phyloP scores from a whole-genome alignment of 2,888 invertebrate species.

The Anthophora plumipes region DNA sequence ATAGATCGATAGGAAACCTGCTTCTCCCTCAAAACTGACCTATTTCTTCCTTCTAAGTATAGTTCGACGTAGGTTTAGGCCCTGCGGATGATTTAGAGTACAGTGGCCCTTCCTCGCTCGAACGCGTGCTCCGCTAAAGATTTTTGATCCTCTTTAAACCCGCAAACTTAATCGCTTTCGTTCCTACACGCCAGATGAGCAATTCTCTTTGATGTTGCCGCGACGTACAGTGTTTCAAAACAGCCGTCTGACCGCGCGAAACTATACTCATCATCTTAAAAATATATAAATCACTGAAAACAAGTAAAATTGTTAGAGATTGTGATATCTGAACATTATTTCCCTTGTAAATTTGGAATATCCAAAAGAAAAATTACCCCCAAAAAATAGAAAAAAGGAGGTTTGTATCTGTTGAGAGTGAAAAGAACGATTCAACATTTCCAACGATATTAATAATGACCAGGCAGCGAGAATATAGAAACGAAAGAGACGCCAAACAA shows the following conservation, averaged over 20 bases:
- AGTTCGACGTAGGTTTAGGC: conserved; percentile 16
- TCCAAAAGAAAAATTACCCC: no score
- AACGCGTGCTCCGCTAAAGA: conserved; percentile 24
- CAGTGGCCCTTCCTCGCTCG: conserved; percentile 27
- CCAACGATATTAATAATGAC: neutral
- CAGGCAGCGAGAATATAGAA: neutral
- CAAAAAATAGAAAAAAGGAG: no score
- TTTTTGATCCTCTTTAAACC: conserved; percentile 47
- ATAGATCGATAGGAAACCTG: conserved; percentile 39
- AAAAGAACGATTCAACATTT: no score
- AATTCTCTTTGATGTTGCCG: conserved; percentile 69
- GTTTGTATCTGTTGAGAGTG: no score
- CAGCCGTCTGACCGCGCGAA: no score
- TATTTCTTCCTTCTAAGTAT: conserved; percentile 53
- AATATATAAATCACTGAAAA: no score
- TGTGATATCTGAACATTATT: no score
- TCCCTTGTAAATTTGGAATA: no score
- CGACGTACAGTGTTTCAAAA: conserved; percentile 43
- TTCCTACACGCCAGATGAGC: conserved; percentile 43
- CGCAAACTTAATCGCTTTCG: conserved; percentile 63
- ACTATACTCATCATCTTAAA: no score
- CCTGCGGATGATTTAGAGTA: conserved; percentile 24
- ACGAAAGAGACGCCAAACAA: conserved; percentile 4
- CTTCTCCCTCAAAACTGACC: conserved; percentile 43
- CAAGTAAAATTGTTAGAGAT: no score